Evolutionary conservation across 2,113 vertebrate species (phyloP).

Genomic region (Archocentrus centrarchus): DNA sequence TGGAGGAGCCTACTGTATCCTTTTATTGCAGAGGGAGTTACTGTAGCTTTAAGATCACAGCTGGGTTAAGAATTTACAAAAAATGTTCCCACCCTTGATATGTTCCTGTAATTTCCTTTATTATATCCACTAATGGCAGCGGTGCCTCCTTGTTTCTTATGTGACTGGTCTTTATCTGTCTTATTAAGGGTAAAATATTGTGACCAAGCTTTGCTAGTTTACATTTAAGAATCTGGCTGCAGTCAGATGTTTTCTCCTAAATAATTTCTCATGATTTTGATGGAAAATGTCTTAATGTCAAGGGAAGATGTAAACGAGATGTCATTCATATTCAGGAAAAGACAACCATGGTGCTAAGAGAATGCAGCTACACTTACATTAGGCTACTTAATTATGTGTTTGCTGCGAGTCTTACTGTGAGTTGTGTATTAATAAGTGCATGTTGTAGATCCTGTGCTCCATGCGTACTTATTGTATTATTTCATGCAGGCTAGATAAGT

Average conservation of each 20-base stretch:
- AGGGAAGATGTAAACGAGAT: neutral
- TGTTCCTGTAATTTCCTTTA: neutral
- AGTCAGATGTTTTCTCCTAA: neutral
- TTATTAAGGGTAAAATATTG: neutral
- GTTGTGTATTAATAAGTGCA: no score
- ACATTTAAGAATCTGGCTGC: neutral
- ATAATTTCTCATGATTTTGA: neutral
- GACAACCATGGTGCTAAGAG: neutral
- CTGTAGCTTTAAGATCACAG: neutral
- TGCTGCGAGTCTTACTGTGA: neutral
- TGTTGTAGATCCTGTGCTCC: neutral
- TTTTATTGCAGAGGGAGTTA: conserved; percentile 20
- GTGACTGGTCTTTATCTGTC: neutral
- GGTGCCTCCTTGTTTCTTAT: neutral
- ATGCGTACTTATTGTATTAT: neutral
- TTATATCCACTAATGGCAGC: neutral
- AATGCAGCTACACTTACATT: neutral
- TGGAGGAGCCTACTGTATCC: conserved; percentile 93
- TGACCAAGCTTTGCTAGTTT: neutral
- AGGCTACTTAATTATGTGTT: neutral
- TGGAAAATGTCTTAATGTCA: neutral
- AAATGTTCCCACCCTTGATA: neutral
- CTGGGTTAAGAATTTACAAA: neutral
- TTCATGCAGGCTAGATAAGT: neutral
- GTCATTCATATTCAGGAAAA: neutral